Percentiles rank a stretch among this genome's conserved stretches.
Evolutionary conservation across 2,113 vertebrate species (phyloP).

Genomic region (Perognathus longimembris): DNA sequence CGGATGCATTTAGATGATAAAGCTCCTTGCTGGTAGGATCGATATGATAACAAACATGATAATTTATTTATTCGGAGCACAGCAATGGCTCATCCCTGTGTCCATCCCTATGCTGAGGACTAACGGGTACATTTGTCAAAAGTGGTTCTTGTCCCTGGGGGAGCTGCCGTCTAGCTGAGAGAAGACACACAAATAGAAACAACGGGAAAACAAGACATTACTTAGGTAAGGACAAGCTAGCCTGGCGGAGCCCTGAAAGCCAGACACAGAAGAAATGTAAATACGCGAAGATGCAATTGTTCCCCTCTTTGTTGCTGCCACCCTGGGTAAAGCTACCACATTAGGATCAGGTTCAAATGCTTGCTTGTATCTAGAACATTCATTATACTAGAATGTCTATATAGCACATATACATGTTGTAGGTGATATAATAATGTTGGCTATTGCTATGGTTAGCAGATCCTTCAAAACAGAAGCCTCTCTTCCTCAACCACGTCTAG

Average conservation of each 20-base stretch:
- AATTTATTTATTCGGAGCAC: conserved; percentile 10
- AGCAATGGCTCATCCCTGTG: not conserved
- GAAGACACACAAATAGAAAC: not conserved
- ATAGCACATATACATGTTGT: not conserved
- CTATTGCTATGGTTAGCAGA: not conserved
- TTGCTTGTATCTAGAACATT: not conserved
- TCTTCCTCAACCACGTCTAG: not conserved
- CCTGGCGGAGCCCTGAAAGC: not conserved
- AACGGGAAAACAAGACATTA: not conserved
- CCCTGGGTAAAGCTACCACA: too few relatives aligned
- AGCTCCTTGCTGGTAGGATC: not conserved
- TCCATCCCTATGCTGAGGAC: not conserved
- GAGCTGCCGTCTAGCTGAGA: conserved; percentile 1
- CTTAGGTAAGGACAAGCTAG: not conserved
- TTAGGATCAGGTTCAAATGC: not conserved
- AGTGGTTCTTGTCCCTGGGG: not conserved
- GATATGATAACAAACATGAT: not conserved
- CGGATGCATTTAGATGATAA: not conserved
- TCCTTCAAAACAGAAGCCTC: not conserved
- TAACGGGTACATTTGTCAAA: not conserved
- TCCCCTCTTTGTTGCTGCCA: too few relatives aligned
- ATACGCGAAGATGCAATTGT: not conserved
- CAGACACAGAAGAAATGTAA: not conserved
- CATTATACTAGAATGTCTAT: not conserved
- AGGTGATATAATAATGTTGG: not conserved